Conservation (phyloP, 2,888 invertebrate genomes). For the Koerneria pararmatus region DNA sequence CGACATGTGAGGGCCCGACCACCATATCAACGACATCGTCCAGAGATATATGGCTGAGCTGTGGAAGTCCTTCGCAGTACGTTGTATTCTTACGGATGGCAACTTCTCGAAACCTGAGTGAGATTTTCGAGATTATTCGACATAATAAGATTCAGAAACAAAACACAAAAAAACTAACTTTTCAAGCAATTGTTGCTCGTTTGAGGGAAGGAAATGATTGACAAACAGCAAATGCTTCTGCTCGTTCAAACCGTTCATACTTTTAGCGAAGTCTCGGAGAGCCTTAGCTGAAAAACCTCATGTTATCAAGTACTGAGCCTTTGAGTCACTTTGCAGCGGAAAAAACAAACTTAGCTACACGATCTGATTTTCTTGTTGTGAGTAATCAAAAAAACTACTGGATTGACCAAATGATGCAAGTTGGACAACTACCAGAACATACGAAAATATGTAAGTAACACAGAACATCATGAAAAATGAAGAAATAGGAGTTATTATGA, state of each 20-base stretch:
- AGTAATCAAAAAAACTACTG: no score
- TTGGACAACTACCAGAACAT: no score
- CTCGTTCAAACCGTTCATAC: constrained; percentile 23
- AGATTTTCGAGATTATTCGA: neutral
- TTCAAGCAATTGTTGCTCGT: constrained; percentile 19
- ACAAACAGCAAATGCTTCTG: constrained; percentile 19
- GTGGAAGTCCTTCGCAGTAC: constrained; percentile 25
- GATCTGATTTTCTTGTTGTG: no score
- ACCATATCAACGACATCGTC: constrained; percentile 35
- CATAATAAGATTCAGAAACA: neutral
- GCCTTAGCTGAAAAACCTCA: no score
- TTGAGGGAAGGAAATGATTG: constrained; percentile 19
- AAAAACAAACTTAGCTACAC: no score
- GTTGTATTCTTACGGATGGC: constrained; percentile 32
- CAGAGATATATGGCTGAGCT: constrained; percentile 26
- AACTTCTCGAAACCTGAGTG: constrained; percentile 33
- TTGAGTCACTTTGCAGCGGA: no score
- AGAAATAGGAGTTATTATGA: no score
- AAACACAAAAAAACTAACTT: constrained; percentile 4
- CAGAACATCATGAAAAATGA: no score
- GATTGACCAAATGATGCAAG: no score
- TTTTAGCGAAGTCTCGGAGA: no score
- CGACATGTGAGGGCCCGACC: constrained; percentile 39
- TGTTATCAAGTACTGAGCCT: no score
- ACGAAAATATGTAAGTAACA: no score